These are phyloP conservation scores for Antennarius maculatus DNA, from an alignment of 2,797 vertebrate genomes.

Conservation along the genomic window DNA sequence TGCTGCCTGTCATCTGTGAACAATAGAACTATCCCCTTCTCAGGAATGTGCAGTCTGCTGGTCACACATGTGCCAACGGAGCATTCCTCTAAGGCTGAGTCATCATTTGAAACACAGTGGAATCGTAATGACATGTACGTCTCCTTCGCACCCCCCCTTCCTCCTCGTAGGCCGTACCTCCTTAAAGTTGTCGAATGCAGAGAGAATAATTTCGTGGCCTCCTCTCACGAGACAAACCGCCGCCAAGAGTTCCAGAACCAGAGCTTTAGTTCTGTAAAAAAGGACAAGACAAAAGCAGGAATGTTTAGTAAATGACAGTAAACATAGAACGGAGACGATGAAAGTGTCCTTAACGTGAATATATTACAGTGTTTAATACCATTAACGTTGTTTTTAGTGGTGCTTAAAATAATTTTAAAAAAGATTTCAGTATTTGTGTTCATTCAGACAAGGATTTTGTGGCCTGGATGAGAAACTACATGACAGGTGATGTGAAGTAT, in stretches of 20 bases:
- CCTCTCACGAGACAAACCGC: constrained; percentile 97
- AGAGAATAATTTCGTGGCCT: constrained; percentile 97
- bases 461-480: constrained; percentile 52
- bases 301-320: constrained; percentile 40
- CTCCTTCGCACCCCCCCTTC: constrained; percentile 21
- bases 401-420: too few relatives aligned
- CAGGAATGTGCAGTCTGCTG: constrained; percentile 34
- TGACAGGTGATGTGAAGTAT: constrained; percentile 63
- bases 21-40: constrained; percentile 35
- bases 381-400: not conserved
- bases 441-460: constrained; percentile 47
- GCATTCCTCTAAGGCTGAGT: constrained; percentile 59
- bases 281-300: constrained; percentile 30
- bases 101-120: constrained; percentile 54
- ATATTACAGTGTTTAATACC: constrained; percentile 9
- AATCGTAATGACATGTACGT: constrained; percentile 53
- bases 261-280: constrained; percentile 91
- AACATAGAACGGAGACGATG: too few relatives aligned
- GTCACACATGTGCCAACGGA: constrained; percentile 32
- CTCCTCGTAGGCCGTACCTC: constrained; percentile 83
- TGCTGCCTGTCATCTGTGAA: constrained; percentile 48
- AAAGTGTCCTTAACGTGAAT: not conserved
- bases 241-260: constrained; percentile 94
- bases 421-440: not conserved
- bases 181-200: constrained; percentile 98